Evolutionary conservation across 30 jellyfish, hydroid and myxozoan species (phyloP).

Genomic region (Mastigias papua): DNA sequence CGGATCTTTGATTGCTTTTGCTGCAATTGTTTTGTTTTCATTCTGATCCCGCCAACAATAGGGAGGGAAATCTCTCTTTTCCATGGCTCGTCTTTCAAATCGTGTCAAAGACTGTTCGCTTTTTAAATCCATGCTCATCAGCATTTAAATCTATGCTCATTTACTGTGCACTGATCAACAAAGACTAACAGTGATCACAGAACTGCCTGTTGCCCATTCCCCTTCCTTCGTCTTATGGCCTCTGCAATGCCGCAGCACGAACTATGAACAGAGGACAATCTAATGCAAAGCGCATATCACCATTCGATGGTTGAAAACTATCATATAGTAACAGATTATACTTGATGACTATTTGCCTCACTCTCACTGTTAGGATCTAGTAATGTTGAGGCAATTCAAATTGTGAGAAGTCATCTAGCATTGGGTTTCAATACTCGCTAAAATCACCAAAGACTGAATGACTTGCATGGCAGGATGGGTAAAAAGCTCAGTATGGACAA

Average conservation of each 20-base stretch:
- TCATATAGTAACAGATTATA: no score
- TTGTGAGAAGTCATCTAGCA: background rate
- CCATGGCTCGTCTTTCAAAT: constrained; percentile 5
- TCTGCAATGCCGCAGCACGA: no score
- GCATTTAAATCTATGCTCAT: background rate
- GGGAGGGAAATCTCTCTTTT: background rate
- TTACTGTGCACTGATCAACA: background rate
- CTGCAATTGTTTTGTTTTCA: constrained; percentile 18
- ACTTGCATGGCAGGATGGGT: background rate
- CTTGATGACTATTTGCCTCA: no score
- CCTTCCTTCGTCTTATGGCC: no score
- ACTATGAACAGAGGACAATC: no score
- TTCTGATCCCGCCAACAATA: background rate
- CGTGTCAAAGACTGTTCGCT: constrained; percentile 17
- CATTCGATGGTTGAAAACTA: no score
- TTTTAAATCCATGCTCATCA: background rate
- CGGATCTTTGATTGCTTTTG: constrained; percentile 9
- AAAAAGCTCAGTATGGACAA: background rate
- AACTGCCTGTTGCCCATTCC: background rate
- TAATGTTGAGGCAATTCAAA: background rate
- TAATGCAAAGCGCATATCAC: no score
- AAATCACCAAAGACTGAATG: background rate
- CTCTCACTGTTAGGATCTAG: no score
- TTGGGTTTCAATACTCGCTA: background rate
- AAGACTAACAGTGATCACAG: background rate